A percentile compares a stretch with the other conserved stretches of the same genome.
These are phyloP conservation scores for Drosophila bunnanda DNA, from an alignment of 2,888 invertebrate genomes.

Conservation along the genomic window DNA sequence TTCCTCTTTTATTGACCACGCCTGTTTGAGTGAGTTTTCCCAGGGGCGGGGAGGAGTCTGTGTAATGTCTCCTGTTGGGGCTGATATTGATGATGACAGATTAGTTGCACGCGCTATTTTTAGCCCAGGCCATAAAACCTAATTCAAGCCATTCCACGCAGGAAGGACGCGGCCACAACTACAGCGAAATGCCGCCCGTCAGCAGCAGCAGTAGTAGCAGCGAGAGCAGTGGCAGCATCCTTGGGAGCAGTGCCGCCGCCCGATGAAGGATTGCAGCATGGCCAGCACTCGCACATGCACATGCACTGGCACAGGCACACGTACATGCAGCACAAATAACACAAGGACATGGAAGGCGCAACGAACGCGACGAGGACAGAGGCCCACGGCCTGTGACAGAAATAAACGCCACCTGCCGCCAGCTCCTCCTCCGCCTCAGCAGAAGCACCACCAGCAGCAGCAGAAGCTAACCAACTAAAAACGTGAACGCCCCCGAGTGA, in stretches of 20 bases:
- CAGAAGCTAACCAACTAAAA: constrained; percentile 26
- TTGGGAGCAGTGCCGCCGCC: constrained; percentile 51
- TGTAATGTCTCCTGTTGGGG: constrained; percentile 13
- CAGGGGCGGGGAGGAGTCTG: not conserved
- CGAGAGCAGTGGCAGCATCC: constrained; percentile 42
- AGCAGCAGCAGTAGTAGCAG: constrained; percentile 30
- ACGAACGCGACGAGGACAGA: constrained; percentile 64
- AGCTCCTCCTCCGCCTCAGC: constrained; percentile 17
- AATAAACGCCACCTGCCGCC: constrained; percentile 43
- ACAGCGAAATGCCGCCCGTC: constrained; percentile 51
- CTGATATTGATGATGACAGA: constrained; percentile 69
- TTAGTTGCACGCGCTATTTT: constrained; percentile 55
- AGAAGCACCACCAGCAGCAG: constrained; percentile 12
- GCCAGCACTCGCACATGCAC: constrained; percentile 30
- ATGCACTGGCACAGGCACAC: constrained; percentile 49
- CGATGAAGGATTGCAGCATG: constrained; percentile 51
- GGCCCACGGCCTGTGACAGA: constrained; percentile 45
- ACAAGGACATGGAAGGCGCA: constrained; percentile 76
- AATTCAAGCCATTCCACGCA: constrained; percentile 55
- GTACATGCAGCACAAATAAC: constrained; percentile 72
- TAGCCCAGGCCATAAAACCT: constrained; percentile 48
- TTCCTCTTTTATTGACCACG: not conserved
- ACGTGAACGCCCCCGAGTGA: constrained; percentile 37
- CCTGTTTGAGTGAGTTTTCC: constrained; percentile 2
- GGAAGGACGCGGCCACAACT: constrained; percentile 56